Conservation (phyloP, 2,888 invertebrate species). For the Dryococelus australis region DNA sequence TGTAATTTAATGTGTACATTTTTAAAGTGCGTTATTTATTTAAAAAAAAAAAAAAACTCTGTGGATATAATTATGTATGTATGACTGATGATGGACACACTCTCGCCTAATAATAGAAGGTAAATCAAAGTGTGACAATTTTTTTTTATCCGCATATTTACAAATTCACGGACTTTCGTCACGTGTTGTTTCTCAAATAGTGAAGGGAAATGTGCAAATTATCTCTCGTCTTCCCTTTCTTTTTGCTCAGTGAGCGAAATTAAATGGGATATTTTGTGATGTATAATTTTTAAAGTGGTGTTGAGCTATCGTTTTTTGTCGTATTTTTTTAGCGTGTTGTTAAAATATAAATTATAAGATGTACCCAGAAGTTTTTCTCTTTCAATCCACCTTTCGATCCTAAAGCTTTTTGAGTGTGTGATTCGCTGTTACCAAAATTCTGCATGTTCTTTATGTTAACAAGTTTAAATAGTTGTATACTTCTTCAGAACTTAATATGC, state of each 20-base stretch:
- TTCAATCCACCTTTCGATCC: too few relatives aligned
- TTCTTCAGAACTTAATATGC: too few relatives aligned
- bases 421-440: too few relatives aligned
- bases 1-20: neutral
- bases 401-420: too few relatives aligned
- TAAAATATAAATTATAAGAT: neutral
- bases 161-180: neutral
- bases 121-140: neutral
- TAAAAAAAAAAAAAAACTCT: neutral
- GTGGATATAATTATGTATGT: neutral
- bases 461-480: too few relatives aligned
- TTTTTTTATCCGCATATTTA: neutral
- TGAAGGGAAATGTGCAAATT: slow-evolving; percentile 3
- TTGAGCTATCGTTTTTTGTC: neutral
- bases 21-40: neutral
- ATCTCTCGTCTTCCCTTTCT: neutral
- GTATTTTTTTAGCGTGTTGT: slow-evolving; percentile 3
- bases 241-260: slow-evolving; percentile 4
- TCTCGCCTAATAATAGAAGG: neutral
- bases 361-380: neutral
- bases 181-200: neutral
- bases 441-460: too few relatives aligned
- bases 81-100: neutral
- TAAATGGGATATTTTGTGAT: neutral
- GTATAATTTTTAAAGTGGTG: neutral